Evolutionary conservation across 2,888 invertebrate species (phyloP).

Genomic region (Euphydryas editha): DNA sequence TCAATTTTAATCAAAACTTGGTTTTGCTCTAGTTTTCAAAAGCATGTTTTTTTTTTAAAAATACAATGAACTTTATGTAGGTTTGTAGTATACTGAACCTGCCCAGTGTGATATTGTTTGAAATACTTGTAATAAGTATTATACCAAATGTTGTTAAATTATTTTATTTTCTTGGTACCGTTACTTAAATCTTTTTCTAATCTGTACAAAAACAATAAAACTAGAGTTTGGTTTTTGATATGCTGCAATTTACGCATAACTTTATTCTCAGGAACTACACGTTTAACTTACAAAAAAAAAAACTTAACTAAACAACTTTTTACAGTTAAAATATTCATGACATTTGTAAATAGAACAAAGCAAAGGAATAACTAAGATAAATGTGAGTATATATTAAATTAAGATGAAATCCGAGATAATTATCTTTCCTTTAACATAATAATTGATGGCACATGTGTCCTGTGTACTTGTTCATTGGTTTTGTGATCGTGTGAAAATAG

Average conservation of each 20-base stretch:
- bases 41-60: conserved; percentile 10
- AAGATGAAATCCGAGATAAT: conserved; percentile 38
- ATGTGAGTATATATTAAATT: conserved; percentile 35
- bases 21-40: conserved; percentile 12
- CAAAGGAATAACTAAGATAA: conserved; percentile 19
- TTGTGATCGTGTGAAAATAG: conserved; percentile 69
- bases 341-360: background rate
- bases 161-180: background rate
- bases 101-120: background rate
- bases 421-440: conserved; percentile 61
- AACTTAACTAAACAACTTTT: no score
- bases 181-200: no score
- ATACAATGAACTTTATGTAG: conserved; percentile 16
- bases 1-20: conserved; percentile 3
- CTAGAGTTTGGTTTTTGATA: no score
- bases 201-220: no score
- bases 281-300: no score
- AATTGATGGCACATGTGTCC: conserved; percentile 70
- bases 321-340: background rate
- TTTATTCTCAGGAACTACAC: no score
- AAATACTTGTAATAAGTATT: background rate
- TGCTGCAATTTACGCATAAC: no score
- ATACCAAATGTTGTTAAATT: background rate
- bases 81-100: background rate
- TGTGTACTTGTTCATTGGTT: conserved; percentile 43